These are phyloP conservation scores for Sceliomorpha sp. DNA, from an alignment of 2,888 invertebrate genomes.

Conservation along the genomic window DNA sequence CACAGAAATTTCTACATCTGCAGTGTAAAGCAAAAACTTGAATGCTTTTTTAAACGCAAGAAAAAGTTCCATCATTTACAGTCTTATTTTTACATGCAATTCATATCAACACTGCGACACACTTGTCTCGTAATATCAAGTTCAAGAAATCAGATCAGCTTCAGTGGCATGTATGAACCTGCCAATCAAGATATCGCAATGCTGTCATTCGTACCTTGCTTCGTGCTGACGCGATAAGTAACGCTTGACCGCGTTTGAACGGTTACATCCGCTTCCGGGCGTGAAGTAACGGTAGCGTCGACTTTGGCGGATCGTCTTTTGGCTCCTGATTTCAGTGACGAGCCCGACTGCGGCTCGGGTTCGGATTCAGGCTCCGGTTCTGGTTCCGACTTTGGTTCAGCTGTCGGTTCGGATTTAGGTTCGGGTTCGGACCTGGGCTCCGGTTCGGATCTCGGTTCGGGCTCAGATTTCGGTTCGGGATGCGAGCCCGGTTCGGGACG, in stretches of 20 bases:
- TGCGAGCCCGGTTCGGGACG: slow-evolving; percentile 77
- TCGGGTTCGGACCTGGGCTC: slow-evolving; percentile 76
- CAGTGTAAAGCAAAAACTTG: no score
- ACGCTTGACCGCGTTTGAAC: slow-evolving; percentile 87
- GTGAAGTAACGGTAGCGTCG: slow-evolving; percentile 64
- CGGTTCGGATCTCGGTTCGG: slow-evolving; percentile 77
- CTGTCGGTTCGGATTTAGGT: slow-evolving; percentile 69
- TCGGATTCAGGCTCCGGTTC: slow-evolving; percentile 74
- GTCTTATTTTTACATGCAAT: no score
- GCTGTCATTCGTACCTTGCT: slow-evolving; percentile 79
- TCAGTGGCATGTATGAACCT: slow-evolving; percentile 3
- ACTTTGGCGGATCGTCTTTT: slow-evolving; percentile 75
- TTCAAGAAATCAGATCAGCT: slow-evolving; percentile 1
- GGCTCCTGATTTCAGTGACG: slow-evolving; percentile 71
- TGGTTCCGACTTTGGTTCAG: slow-evolving; percentile 76
- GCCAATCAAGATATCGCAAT: slow-evolving; percentile 13
- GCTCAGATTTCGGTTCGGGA: slow-evolving; percentile 74
- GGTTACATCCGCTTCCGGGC: slow-evolving; percentile 82
- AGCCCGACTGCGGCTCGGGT: slow-evolving; percentile 69
- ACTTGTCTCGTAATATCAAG: background rate
- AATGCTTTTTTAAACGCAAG: no score
- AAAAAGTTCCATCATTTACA: no score
- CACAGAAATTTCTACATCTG: no score
- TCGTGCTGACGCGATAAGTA: slow-evolving; percentile 88
- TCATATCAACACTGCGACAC: no score